A percentile compares a stretch with the other conserved stretches of the same genome.
Evolutionary conservation across 2,888 invertebrate genomes (phyloP).

Genomic region (Phasia obesa): DNA sequence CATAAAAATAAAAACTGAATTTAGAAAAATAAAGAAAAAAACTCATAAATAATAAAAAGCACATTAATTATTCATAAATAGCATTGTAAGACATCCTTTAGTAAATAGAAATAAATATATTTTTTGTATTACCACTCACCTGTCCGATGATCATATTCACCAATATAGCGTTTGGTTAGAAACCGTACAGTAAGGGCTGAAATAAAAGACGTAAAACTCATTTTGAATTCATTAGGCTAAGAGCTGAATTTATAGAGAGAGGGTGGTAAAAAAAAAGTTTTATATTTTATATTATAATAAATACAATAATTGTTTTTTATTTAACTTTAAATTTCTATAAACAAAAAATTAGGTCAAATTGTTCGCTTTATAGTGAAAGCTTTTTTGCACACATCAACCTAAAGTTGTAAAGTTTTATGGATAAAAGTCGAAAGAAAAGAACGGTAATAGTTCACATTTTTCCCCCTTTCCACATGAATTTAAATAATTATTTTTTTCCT

Average conservation of each 20-base stretch:
- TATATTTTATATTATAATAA: neutral
- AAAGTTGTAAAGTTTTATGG: no score
- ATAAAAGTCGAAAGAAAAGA: neutral
- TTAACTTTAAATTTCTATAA: neutral
- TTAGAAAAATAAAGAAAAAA: neutral
- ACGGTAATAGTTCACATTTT: neutral
- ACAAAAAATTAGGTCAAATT: neutral
- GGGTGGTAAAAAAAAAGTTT: no score
- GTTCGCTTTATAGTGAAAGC: neutral
- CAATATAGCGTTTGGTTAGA: conserved; percentile 95
- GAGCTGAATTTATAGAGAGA: neutral
- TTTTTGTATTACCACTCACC: conserved; percentile 83
- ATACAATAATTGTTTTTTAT: neutral
- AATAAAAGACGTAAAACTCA: conserved; percentile 74
- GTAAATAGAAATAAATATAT: neutral
- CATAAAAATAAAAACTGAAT: no score
- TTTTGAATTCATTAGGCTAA: neutral
- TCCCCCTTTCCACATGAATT: no score
- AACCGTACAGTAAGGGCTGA: conserved; percentile 93
- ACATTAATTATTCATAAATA: conserved; percentile 49
- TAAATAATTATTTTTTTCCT: no score
- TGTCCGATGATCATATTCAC: conserved; percentile 96
- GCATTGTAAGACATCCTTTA: conserved; percentile 6
- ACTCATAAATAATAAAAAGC: conserved; percentile 20
- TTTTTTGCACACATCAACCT: neutral